Evolutionary conservation across 2,888 invertebrate species (phyloP), one percentile per base, ranked within the genome.

Genomic region (Melanostoma mellinum): DNA sequence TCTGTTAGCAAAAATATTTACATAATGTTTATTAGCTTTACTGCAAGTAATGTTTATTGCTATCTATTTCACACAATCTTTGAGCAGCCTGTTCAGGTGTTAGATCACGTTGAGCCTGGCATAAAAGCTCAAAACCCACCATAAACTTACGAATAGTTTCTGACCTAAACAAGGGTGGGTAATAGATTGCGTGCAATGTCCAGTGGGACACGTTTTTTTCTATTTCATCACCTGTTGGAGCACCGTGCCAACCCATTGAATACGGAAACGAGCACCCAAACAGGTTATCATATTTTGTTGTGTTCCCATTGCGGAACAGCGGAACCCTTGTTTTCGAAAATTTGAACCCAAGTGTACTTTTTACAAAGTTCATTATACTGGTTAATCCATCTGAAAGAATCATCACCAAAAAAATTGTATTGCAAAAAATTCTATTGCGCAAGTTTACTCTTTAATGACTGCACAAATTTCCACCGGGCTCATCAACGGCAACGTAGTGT

Each of bases 231-330:
- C 97, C 98, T 0, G 97, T 97, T 0, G 98, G 98, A 0, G 98
- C 98, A 9, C 98, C 99, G 92, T 98, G 98, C 96, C 97, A 99
- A 0, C 99, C 99, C 99, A 99, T 99, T 3, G 98, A 98, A 90
- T 99, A 99, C 0, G 98, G 97, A 87, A 97, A 98, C 56, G 95
- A 95, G 87, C 96, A 96, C 86, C 97, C 93, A 89, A 99, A 99
- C 58, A 99, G 90, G 90, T 99, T 99, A 90, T 99, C 99, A 89
- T 99, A 99, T 92, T 96, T 97, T 0, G 94, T 96, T 50, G 96
- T 95, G 89, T 75, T 92, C 99, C 99, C 97, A 99, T 99, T 53
- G n/a, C n/a, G n/a, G n/a, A n/a, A n/a, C n/a, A n/a, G 97, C 93
- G 0, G 96, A 95, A 0, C 99, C 99, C 88, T 97, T 95, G 90